Conservation (phyloP, 2,113 vertebrate genomes). For the Phylloscopus trochilus region DNA sequence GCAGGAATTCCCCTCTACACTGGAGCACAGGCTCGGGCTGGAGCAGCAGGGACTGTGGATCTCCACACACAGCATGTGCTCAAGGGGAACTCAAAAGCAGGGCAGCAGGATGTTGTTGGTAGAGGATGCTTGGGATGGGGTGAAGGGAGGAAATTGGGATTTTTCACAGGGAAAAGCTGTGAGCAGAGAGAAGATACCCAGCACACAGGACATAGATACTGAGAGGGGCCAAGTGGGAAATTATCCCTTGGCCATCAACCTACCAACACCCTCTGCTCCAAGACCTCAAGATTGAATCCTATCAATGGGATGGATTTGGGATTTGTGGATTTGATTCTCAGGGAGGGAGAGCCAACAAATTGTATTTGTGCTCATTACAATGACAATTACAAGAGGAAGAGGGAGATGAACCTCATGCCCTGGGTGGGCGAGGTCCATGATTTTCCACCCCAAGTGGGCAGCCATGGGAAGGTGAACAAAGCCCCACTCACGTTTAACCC, state of each 20-base stretch:
- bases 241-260: background rate
- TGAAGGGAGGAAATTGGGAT: background rate
- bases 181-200: background rate
- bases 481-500: fast-evolving
- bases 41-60: background rate
- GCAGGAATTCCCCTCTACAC: background rate
- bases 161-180: background rate
- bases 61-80: background rate
- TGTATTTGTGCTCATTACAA: background rate
- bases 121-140: background rate
- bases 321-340: background rate
- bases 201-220: fast-evolving
- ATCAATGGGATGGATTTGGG: too few relatives aligned
- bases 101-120: background rate
- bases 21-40: background rate
- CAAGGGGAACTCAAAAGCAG: background rate
- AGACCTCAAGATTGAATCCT: background rate
- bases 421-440: background rate
- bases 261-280: background rate
- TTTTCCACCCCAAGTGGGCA: background rate
- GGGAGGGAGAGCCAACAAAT: background rate
- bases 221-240: background rate
- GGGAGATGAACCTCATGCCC: background rate
- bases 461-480: background rate
- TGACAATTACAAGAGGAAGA: background rate